Conservation (phyloP, 2,888 invertebrate species). For the Metacarcinus magister region DNA sequence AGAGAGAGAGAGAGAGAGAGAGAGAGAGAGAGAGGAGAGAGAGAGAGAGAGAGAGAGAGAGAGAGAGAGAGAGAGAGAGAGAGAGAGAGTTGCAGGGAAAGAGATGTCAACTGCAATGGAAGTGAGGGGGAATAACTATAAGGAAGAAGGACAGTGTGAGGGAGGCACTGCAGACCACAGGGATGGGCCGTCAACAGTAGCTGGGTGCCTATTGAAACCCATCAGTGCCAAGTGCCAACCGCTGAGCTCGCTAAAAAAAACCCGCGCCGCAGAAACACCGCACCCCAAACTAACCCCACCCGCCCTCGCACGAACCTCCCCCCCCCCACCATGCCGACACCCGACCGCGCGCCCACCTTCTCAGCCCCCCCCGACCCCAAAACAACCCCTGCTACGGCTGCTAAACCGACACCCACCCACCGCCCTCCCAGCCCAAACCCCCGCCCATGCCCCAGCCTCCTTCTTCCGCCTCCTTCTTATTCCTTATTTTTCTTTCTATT, state of each 20-base stretch:
- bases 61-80: neutral
- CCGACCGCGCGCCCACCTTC: too few species aligned
- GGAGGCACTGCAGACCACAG: neutral
- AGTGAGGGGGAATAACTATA: neutral
- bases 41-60: neutral
- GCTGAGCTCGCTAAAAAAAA: too few species aligned
- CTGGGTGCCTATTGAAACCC: conserved; percentile 45
- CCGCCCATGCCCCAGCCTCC: neutral
- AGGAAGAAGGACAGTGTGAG: neutral
- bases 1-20: neutral
- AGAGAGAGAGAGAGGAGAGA: neutral
- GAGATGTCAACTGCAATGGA: neutral
- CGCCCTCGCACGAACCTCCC: too few species aligned
- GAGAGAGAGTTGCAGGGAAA: neutral
- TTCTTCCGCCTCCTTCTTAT: too few species aligned
- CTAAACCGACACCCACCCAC: too few species aligned
- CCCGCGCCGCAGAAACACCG: too few species aligned
- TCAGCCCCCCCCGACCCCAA: too few species aligned
- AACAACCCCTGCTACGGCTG: too few species aligned
- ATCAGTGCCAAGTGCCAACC: conserved; percentile 62
- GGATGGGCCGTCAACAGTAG: conserved; percentile 32
- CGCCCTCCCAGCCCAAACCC: neutral
- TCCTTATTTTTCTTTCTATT: too few species aligned
- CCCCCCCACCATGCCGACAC: too few species aligned
- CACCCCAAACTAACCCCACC: too few species aligned